Evolutionary conservation across 2,113 vertebrate species (phyloP).

Genomic region (Reinhardtius hippoglossoides): DNA sequence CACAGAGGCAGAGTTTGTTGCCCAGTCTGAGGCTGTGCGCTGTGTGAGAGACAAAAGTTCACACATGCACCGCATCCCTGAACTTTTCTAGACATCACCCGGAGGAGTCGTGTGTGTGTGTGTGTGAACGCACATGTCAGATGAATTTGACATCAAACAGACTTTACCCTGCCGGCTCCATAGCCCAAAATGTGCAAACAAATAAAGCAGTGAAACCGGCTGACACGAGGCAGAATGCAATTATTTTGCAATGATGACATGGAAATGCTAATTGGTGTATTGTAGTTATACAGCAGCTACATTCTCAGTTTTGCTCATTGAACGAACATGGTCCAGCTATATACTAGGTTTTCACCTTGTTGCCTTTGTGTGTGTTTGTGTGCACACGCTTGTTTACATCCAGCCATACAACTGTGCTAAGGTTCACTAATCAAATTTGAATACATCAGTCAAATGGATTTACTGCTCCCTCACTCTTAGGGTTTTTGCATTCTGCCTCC

Average conservation of each 20-base stretch:
- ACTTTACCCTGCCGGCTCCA: background rate
- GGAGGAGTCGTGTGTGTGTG: background rate
- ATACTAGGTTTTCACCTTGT: background rate
- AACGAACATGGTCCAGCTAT: background rate
- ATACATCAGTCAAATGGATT: constrained; percentile 6
- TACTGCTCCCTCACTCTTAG: background rate
- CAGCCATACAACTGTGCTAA: background rate
- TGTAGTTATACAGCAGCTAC: background rate
- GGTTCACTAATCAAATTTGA: background rate
- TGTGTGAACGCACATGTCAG: background rate
- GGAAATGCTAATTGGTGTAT: background rate
- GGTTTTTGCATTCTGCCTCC: background rate
- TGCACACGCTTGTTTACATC: background rate
- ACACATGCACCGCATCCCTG: background rate
- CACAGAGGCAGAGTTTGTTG: background rate
- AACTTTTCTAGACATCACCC: background rate
- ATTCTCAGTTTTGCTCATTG: background rate
- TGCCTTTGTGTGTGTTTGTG: background rate
- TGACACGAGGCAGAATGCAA: background rate
- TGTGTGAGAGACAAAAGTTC: background rate
- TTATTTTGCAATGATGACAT: background rate
- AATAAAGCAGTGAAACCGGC: background rate
- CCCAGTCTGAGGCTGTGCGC: background rate
- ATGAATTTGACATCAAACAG: background rate
- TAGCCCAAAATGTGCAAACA: background rate